Evolutionary conservation across 2,797 vertebrate species (phyloP).

Genomic region (Crax fasciolata): DNA sequence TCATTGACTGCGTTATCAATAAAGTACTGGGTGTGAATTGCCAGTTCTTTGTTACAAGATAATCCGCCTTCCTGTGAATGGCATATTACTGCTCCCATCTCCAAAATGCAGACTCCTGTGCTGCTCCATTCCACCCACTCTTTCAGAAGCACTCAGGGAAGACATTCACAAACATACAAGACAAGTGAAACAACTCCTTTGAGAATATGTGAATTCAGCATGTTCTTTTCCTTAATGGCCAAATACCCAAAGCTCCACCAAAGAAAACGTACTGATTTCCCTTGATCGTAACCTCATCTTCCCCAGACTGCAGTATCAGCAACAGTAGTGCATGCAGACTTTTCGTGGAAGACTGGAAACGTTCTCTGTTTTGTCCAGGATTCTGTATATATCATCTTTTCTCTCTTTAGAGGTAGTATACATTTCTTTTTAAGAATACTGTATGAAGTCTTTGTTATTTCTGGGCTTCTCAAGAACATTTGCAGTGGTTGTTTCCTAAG

Average conservation of each 20-base stretch:
- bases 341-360: background rate
- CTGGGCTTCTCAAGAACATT: background rate
- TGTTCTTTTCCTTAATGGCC: background rate
- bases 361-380: background rate
- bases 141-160: background rate
- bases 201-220: background rate
- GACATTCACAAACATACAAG: background rate
- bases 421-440: background rate
- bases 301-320: background rate
- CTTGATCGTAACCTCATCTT: background rate
- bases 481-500: background rate
- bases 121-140: background rate
- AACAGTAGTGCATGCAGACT: background rate
- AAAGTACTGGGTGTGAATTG: background rate
- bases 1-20: background rate
- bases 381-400: background rate
- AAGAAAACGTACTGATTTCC: background rate
- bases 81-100: background rate
- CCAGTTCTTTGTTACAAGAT: background rate
- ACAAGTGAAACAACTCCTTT: background rate
- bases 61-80: background rate
- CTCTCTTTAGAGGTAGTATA: background rate
- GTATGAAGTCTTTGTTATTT: background rate
- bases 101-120: background rate
- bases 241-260: background rate